Evolutionary conservation across 2,888 invertebrate genomes (phyloP).

Genomic region (Tenthredo notha): DNA sequence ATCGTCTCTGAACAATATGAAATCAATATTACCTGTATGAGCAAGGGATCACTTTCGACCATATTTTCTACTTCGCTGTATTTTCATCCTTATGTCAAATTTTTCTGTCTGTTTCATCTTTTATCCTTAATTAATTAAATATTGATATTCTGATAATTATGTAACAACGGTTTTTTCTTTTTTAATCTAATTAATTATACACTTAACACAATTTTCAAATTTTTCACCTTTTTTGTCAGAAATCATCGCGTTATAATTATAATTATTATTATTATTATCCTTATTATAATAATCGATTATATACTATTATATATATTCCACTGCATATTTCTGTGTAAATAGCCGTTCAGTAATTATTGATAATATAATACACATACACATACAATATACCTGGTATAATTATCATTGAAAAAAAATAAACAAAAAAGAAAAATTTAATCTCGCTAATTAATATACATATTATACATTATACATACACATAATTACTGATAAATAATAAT

Average conservation of each 20-base stretch:
- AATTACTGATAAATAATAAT: neutral
- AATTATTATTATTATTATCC: neutral
- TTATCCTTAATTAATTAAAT: neutral
- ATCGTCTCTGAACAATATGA: neutral
- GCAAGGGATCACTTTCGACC: neutral
- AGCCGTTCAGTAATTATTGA: neutral
- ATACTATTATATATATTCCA: constrained; percentile 14
- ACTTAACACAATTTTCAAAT: neutral
- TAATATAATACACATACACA: neutral
- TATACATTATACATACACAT: neutral
- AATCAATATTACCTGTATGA: neutral
- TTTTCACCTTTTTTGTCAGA: neutral
- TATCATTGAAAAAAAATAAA: neutral
- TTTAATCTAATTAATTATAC: neutral
- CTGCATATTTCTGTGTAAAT: constrained; percentile 27
- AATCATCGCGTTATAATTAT: neutral
- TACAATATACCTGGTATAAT: neutral
- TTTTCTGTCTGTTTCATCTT: constrained; percentile 1
- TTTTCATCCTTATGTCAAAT: neutral
- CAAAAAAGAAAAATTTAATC: neutral
- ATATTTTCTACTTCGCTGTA: constrained; percentile 23
- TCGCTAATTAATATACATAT: neutral
- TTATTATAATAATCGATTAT: neutral
- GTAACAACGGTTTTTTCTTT: neutral
- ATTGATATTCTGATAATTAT: neutral